Conservation (phyloP, 1,140 invertebrate species). For the Holotrichia oblita region DNA sequence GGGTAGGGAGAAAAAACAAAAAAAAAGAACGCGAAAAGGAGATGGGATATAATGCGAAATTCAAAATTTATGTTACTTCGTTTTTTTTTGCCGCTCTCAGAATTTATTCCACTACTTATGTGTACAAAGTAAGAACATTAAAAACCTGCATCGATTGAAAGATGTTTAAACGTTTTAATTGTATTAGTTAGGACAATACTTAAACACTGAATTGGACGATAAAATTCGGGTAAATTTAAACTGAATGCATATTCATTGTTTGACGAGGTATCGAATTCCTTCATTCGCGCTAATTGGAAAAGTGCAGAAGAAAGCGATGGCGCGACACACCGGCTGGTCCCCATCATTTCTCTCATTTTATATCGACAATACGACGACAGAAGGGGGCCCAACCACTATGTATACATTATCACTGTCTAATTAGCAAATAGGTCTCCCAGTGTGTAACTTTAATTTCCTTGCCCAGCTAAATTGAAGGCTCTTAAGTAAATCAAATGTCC, state of each 20-base stretch:
- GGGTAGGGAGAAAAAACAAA: not conserved
- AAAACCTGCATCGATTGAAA: not conserved
- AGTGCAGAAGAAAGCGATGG: constrained; percentile 9
- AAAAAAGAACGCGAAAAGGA: not conserved
- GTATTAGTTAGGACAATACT: not conserved
- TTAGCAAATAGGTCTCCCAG: constrained; percentile 40
- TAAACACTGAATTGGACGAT: not conserved
- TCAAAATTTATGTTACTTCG: constrained; percentile 9
- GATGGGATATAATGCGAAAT: not conserved
- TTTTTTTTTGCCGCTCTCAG: too few relatives aligned
- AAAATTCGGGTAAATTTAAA: not conserved
- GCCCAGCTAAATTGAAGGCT: constrained; percentile 42
- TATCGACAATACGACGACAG: not conserved
- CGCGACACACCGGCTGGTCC: not conserved
- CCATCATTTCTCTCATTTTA: constrained; percentile 20
- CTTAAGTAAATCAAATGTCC: constrained; percentile 42
- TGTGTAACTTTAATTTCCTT: constrained; percentile 44
- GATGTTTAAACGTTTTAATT: too few relatives aligned
- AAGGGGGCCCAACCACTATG: not conserved
- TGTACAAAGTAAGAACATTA: not conserved
- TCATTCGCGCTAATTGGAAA: constrained; percentile 31
- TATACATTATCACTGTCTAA: constrained; percentile 40
- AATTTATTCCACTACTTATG: not conserved
- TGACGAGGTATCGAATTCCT: constrained; percentile 25
- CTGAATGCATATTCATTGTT: constrained; percentile 28